Conservation (phyloP, 2,113 vertebrate species). For the Lanius ludovicianus region DNA sequence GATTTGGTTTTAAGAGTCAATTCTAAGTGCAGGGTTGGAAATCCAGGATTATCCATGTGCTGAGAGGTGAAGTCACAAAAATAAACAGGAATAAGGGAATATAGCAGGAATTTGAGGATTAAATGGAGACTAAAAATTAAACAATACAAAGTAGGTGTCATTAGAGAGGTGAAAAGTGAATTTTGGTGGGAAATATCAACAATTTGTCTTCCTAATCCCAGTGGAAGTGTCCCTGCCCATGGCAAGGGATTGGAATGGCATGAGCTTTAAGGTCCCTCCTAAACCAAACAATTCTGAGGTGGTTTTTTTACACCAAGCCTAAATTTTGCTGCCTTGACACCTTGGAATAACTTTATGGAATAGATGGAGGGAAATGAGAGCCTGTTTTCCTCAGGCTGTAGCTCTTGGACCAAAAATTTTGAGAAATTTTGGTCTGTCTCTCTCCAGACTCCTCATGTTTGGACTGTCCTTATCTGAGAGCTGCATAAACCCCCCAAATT, state of each 20-base stretch:
- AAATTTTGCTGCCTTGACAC: not conserved
- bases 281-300: not conserved
- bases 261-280: not conserved
- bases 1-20: slow-evolving; percentile 34
- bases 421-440: not conserved
- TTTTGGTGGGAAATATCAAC: not conserved
- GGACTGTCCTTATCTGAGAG: not conserved
- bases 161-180: not conserved
- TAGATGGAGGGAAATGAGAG: not conserved
- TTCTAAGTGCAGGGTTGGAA: slow-evolving; percentile 23
- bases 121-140: not conserved
- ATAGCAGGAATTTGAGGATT: not conserved
- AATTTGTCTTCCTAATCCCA: not conserved
- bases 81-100: not conserved
- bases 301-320: not conserved
- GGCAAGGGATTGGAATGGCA: not conserved
- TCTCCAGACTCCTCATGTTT: not conserved
- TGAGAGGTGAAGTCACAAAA: not conserved
- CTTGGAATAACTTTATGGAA: not conserved
- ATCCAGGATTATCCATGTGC: not conserved
- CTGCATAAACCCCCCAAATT: not conserved
- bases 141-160: not conserved
- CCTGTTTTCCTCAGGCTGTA: not conserved
- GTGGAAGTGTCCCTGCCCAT: too few relatives aligned
- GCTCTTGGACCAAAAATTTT: not conserved